Base-by-base conservation (phyloP, 2,113 vertebrate species). In the Setophaga petechia region DNA sequence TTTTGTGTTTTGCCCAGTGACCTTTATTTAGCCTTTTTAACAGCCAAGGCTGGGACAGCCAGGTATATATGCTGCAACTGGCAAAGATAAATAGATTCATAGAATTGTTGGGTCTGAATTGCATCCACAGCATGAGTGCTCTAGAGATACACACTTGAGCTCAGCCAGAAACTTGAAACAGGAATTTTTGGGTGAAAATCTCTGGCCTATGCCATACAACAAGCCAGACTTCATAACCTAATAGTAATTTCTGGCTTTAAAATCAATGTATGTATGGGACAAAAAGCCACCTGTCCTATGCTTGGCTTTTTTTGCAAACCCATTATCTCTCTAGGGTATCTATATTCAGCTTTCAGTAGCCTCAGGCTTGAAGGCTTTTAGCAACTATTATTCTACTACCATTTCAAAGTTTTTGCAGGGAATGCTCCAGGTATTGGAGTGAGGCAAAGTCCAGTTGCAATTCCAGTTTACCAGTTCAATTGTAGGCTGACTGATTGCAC, bases 21-120 rank as follows among this genome's bases (percentile, higher is more conserved):
- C 89, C 78, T 95, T 95, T 74, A 85, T 85, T 87, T 80, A 73
- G 62, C 31, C 62, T 76, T 87, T 91, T 89, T 65, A 96, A 91
- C 14, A 73, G 58, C 37, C 41, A 59, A 58, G 44, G 12, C 66
- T 76, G 54, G 71, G 87, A 91, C 47, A 85, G 46, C 9, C 51
- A 85, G 71, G 51, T 51, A 63, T 62, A 51, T 73, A 10, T 87
- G 16, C 51, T 55, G 41, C 79, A 73, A 84, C 84, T 83, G 84
- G 78, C 74, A 89, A 95, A 94, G 87, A 62, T 69, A 89, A 94
- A 82, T 39, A 95, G 67, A 95, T 94, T 87, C 58, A 80, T 91
- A 87, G 87, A 89, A 90, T 47, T 55, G 74, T 73, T 90, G 44
- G 67, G 46, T 85, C 87, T 85, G 78, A 91, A 94, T 55, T 87